These are phyloP conservation scores for Paedocypris sp. DNA, from an alignment of 2,113 vertebrate species.

Conservation along the genomic window DNA sequence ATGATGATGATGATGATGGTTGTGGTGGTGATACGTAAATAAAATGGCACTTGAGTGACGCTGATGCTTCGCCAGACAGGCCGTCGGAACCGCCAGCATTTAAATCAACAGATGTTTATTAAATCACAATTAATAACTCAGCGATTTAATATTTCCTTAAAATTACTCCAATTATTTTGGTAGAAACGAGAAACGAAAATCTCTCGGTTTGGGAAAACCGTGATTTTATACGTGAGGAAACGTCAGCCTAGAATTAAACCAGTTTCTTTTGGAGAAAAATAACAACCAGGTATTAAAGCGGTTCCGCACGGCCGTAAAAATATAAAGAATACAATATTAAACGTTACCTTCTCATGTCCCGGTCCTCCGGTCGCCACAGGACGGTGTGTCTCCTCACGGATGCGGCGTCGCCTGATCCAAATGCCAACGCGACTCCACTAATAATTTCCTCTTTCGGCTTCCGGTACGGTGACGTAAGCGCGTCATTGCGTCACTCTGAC, in stretches of 20 bases:
- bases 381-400: neutral
- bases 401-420: neutral
- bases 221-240: too few relatives aligned
- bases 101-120: too few relatives aligned
- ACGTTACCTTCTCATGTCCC: slow-evolving; percentile 26
- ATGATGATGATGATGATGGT: too few relatives aligned
- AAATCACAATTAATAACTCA: too few relatives aligned
- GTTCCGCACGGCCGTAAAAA: neutral
- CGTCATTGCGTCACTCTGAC: neutral
- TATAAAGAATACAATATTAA: neutral
- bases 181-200: too few relatives aligned
- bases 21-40: neutral
- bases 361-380: neutral
- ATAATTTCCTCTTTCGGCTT: neutral
- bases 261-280: too few relatives aligned
- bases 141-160: too few relatives aligned
- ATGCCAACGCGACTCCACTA: slow-evolving; percentile 19
- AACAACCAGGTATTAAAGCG: too few relatives aligned
- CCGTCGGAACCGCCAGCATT: neutral
- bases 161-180: too few relatives aligned
- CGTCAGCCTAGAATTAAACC: too few relatives aligned
- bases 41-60: neutral
- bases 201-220: too few relatives aligned
- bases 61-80: neutral
- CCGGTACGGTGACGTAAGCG: neutral